These are phyloP conservation scores for Callorhinus ursinus DNA, from an alignment of 2,113 vertebrate genomes.

Conservation along the genomic window DNA sequence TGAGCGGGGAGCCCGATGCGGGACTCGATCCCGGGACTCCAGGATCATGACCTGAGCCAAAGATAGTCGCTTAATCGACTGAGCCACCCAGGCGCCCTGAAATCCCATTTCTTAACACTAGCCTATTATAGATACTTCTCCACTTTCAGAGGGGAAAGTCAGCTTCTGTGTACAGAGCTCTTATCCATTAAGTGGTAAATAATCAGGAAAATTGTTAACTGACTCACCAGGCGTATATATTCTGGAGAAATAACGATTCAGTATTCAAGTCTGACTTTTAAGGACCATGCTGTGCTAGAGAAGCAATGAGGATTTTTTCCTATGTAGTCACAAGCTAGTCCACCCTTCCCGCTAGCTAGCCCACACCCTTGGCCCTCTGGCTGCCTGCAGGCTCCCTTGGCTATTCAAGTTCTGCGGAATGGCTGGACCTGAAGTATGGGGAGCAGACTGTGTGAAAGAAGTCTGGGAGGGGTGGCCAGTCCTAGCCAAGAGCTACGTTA, in stretches of 20 bases:
- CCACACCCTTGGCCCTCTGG: constrained; percentile 49
- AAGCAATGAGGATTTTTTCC: not conserved
- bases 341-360: not conserved
- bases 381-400: constrained; percentile 23
- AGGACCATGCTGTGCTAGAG: not conserved
- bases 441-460: constrained; percentile 3
- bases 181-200: not conserved
- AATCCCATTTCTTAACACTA: not conserved
- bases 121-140: not conserved
- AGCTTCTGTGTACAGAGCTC: not conserved
- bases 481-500: constrained; percentile 62
- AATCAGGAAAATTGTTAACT: not conserved
- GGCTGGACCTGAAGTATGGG: not conserved
- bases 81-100: not conserved
- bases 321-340: not conserved
- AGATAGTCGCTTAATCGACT: too few relatives aligned
- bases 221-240: not conserved
- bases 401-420: not conserved
- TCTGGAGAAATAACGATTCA: not conserved
- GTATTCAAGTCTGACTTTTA: not conserved
- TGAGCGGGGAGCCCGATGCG: too few relatives aligned
- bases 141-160: not conserved
- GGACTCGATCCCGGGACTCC: too few relatives aligned
- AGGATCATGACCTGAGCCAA: too few relatives aligned
- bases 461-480: constrained; percentile 45